Evolutionary conservation across 2,888 invertebrate species (phyloP).

Genomic region (Kuschelorhynchus macadamiae): DNA sequence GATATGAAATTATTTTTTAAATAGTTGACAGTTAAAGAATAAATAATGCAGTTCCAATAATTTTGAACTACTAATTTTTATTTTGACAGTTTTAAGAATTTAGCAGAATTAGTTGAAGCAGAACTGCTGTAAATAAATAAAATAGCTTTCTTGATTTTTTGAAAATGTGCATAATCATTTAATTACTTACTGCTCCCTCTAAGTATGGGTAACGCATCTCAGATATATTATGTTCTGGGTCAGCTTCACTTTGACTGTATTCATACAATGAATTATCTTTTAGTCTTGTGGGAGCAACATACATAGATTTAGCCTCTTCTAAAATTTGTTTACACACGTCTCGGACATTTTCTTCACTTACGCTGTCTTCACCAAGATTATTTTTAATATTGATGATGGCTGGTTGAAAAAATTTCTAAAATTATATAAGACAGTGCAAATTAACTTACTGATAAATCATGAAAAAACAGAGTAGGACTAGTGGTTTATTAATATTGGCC

Average conservation of each 20-base stretch:
- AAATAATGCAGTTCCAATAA: no score
- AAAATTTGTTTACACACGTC: conserved; percentile 84
- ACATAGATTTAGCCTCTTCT: conserved; percentile 83
- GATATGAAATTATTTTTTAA: no score
- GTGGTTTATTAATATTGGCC: no score
- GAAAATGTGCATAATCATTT: neutral
- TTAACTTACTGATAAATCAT: neutral
- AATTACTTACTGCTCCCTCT: conserved; percentile 64
- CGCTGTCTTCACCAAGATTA: conserved; percentile 82
- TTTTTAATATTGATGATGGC: conserved; percentile 83
- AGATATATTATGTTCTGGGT: conserved; percentile 65
- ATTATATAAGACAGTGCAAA: conserved; percentile 5
- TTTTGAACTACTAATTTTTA: no score
- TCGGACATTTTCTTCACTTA: conserved; percentile 81
- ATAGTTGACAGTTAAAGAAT: no score
- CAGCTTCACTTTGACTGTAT: conserved; percentile 72
- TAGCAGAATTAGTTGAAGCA: no score
- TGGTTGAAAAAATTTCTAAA: conserved; percentile 83
- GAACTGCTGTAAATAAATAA: no score
- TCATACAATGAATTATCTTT: conserved; percentile 72
- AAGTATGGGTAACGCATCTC: conserved; percentile 68
- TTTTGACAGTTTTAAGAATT: no score
- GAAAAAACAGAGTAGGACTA: neutral
- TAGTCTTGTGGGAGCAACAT: conserved; percentile 68
- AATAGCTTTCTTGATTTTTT: neutral